Percentiles rank a stretch among this genome's conserved stretches.
These are phyloP conservation scores for Decapterus maruadsi DNA, from an alignment of 2,797 vertebrate species.

Conservation along the genomic window DNA sequence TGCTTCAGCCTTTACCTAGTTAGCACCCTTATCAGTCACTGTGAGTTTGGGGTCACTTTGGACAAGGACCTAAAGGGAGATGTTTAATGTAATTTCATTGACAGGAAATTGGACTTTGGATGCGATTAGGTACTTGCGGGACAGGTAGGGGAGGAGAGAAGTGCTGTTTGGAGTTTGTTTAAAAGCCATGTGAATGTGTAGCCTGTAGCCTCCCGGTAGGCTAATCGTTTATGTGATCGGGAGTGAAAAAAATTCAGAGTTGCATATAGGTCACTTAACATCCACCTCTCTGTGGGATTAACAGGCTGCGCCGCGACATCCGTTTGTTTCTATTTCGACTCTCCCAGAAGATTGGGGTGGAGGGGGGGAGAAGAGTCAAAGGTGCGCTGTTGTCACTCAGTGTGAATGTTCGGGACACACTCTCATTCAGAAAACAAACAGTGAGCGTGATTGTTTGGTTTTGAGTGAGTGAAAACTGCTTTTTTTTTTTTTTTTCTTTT, in stretches of 20 bases:
- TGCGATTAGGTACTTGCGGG: constrained; percentile 78
- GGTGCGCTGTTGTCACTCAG: constrained; percentile 45
- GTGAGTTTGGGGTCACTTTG: constrained; percentile 84
- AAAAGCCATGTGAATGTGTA: constrained; percentile 69
- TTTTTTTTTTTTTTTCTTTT: constrained; percentile 38
- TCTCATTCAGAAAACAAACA: constrained; percentile 57
- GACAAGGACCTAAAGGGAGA: constrained; percentile 82
- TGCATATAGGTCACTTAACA: constrained; percentile 49
- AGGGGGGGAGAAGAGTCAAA: constrained; percentile 25
- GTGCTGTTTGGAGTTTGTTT: constrained; percentile 69
- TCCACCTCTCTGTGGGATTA: constrained; percentile 31
- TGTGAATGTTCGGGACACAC: constrained; percentile 12
- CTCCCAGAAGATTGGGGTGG: neutral
- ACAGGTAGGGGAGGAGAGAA: constrained; percentile 75
- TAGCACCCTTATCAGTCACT: constrained; percentile 84
- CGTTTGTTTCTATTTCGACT: constrained; percentile 42
- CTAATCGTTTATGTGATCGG: constrained; percentile 53
- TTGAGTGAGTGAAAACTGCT: constrained; percentile 25
- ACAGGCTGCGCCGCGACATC: constrained; percentile 2
- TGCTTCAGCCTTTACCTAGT: constrained; percentile 83
- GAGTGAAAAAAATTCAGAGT: constrained; percentile 40
- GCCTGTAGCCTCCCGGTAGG: constrained; percentile 17
- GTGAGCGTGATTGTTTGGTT: constrained; percentile 39
- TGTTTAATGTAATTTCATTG: constrained; percentile 87
- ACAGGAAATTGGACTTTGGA: constrained; percentile 83